These are phyloP conservation scores for Clivina fossor DNA, from an alignment of 2,888 invertebrate genomes.

Conservation along the genomic window DNA sequence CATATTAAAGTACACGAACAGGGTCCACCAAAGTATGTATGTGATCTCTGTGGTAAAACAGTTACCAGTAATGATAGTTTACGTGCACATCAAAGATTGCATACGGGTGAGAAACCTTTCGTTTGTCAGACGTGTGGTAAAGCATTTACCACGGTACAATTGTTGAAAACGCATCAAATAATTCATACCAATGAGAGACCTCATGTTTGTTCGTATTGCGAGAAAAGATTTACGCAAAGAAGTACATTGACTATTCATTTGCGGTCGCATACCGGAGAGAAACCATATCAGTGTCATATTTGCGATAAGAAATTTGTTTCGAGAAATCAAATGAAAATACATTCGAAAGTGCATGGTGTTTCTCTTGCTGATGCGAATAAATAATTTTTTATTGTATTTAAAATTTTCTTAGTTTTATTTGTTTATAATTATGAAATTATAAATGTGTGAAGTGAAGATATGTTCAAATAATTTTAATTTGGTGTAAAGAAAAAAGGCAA, in stretches of 20 bases:
- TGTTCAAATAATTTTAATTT: too few species aligned
- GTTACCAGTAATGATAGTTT: not conserved
- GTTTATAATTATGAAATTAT: too few species aligned
- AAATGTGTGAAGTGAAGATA: too few species aligned
- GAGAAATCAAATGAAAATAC: constrained; percentile 22
- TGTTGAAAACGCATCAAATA: constrained; percentile 19
- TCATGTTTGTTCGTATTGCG: constrained; percentile 23
- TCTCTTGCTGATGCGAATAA: not conserved
- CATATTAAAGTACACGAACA: not conserved
- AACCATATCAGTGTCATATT: constrained; percentile 22
- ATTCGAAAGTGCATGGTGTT: constrained; percentile 21
- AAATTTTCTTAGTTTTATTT: too few species aligned
- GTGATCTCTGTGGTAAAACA: constrained; percentile 2
- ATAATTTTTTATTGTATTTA: too few species aligned
- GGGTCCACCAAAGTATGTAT: not conserved
- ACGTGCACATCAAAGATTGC: not conserved
- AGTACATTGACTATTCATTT: constrained; percentile 46
- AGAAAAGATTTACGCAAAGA: constrained; percentile 50
- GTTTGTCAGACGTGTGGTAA: constrained; percentile 27
- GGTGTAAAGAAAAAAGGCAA: too few species aligned
- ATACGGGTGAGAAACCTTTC: constrained; percentile 10
- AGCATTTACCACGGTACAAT: constrained; percentile 21
- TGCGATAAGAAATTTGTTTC: constrained; percentile 25
- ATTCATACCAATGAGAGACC: constrained; percentile 40
- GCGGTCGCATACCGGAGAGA: constrained; percentile 25